Conservation (phyloP, 1,140 invertebrate genomes). For the Bathynomus jamesi region DNA sequence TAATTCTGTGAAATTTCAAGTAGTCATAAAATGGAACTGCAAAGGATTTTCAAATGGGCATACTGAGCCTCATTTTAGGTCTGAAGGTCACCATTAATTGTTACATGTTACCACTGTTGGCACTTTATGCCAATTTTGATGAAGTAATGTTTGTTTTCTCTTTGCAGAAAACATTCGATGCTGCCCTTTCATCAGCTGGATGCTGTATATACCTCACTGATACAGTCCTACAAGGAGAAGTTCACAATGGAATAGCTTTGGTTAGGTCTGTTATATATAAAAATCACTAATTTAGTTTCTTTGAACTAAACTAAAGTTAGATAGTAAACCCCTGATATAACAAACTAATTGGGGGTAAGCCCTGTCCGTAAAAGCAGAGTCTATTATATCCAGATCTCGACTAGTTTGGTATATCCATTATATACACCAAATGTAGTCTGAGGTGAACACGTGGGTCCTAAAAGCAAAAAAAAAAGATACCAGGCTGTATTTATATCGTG, state of each 20-base stretch:
- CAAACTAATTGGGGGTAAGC: neutral
- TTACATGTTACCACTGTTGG: too few relatives aligned
- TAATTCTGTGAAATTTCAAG: too few relatives aligned
- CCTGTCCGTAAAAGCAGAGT: neutral
- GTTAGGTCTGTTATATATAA: constrained; percentile 31
- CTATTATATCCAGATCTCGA: neutral
- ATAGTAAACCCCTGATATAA: too few relatives aligned
- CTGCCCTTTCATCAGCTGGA: constrained; percentile 44
- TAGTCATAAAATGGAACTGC: too few relatives aligned
- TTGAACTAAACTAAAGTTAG: neutral
- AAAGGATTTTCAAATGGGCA: too few relatives aligned
- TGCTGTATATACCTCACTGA: constrained; percentile 45
- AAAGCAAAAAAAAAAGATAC: neutral
- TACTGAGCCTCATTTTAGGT: too few relatives aligned
- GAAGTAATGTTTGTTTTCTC: too few relatives aligned
- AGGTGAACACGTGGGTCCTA: too few relatives aligned
- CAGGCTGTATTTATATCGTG: neutral
- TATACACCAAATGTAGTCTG: neutral
- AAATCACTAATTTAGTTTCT: neutral
- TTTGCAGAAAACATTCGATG: constrained; percentile 41
- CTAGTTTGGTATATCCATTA: neutral
- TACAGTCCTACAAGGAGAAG: constrained; percentile 42
- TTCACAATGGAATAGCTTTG: constrained; percentile 44
- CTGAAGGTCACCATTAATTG: too few relatives aligned
- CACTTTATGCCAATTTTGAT: too few relatives aligned